A percentile compares a stretch with the other conserved stretches of the same genome.
Evolutionary conservation across 2,113 vertebrate genomes (phyloP).

Genomic region (Ceuthmochares aereus): DNA sequence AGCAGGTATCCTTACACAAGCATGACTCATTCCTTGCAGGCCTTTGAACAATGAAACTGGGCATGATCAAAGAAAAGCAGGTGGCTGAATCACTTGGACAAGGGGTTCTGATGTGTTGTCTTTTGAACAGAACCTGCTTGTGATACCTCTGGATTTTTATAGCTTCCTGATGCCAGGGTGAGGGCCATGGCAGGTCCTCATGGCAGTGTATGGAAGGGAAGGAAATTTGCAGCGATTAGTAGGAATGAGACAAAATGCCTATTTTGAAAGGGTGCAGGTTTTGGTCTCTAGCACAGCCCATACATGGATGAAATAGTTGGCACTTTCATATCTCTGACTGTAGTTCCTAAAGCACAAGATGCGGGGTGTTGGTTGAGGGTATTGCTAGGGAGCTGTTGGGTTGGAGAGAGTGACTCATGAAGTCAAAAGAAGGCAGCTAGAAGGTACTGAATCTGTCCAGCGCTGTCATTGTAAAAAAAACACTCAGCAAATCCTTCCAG

Average conservation of each 20-base stretch:
- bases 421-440: not conserved
- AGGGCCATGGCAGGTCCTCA: not conserved
- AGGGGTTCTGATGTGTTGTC: not conserved
- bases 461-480: not conserved
- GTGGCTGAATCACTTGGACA: conserved; percentile 44
- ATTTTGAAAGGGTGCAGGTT: not conserved
- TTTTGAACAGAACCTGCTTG: conserved; percentile 11
- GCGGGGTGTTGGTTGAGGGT: not conserved
- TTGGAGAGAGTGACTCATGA: not conserved
- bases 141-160: not conserved
- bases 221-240: not conserved
- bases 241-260: not conserved
- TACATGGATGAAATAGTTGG: not conserved
- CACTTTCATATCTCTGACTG: not conserved
- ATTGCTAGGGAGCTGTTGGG: not conserved
- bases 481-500: not conserved
- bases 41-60: conserved; percentile 2
- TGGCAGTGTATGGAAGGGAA: not conserved
- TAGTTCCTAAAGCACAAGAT: not conserved
- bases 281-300: not conserved
- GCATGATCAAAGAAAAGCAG: not conserved
- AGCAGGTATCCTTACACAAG: not conserved
- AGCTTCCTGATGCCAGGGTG: not conserved
- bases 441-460: not conserved
- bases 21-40: conserved; percentile 37